Evolutionary conservation across 2,113 vertebrate genomes (phyloP).

Genomic region (Chascanopsetta lugubris): DNA sequence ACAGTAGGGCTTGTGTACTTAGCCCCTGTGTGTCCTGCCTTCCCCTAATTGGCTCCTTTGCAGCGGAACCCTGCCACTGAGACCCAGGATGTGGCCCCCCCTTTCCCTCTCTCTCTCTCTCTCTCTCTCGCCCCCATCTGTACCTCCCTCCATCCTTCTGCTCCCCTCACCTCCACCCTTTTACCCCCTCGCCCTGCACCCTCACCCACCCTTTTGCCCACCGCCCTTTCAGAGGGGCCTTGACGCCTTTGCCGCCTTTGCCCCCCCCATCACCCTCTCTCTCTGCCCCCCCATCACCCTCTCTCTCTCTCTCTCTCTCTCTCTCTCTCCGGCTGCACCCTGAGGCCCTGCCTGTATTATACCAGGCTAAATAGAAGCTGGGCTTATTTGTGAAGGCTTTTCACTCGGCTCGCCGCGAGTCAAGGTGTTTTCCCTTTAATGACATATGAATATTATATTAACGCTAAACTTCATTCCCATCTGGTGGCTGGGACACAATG

Average conservation of each 20-base stretch:
- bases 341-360: not conserved
- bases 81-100: constrained; percentile 23
- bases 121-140: constrained; percentile 5
- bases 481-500: not conserved
- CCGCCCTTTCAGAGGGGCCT: constrained; percentile 16
- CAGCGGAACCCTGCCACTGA: constrained; percentile 34
- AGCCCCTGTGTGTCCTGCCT: constrained; percentile 43
- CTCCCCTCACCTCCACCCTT: constrained; percentile 36
- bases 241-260: not conserved
- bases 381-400: not conserved
- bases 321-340: constrained; percentile 4
- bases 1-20: constrained; percentile 40
- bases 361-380: constrained; percentile 6
- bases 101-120: constrained; percentile 16
- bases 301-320: no score
- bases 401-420: not conserved
- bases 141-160: not conserved
- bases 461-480: not conserved
- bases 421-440: constrained; percentile 6
- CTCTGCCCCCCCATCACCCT: constrained; percentile 21
- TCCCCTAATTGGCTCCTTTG: constrained; percentile 60
- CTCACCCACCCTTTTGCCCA: not conserved
- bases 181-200: constrained; percentile 9
- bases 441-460: not conserved
- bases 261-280: constrained; percentile 20